A percentile compares a stretch with the other conserved stretches of the same genome.
Evolutionary conservation across 1,140 invertebrate genomes (phyloP).

Genomic region (Proales similis): DNA sequence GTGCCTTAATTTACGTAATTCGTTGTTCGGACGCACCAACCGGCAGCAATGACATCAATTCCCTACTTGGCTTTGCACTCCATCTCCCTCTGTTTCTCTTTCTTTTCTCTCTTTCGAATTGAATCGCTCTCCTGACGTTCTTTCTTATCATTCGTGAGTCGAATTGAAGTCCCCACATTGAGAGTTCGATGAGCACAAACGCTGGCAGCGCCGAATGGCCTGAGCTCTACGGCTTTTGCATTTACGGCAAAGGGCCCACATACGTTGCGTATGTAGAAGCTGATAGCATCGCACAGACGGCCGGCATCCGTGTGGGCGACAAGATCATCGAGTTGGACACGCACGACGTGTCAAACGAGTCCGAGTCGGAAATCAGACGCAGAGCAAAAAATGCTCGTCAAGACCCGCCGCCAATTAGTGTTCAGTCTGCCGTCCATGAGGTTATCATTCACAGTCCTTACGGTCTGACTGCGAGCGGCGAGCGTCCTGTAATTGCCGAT

Average conservation of each 20-base stretch:
- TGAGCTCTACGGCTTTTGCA: constrained; percentile 48
- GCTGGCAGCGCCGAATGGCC: constrained; percentile 48
- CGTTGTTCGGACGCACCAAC: no score
- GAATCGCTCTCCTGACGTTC: no score
- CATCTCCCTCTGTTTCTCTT: no score
- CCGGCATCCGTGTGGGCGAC: constrained; percentile 48
- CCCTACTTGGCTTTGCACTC: no score
- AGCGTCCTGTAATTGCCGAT: constrained; percentile 2
- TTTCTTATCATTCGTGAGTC: no score
- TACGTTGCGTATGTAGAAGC: constrained; percentile 48
- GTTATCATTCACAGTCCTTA: neutral
- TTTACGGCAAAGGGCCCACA: constrained; percentile 47
- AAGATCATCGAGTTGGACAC: constrained; percentile 49
- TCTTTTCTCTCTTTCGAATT: no score
- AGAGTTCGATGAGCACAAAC: no score
- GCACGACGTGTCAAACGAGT: constrained; percentile 47
- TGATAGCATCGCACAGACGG: constrained; percentile 44
- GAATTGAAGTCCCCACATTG: no score
- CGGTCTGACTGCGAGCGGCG: neutral
- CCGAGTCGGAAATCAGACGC: constrained; percentile 42
- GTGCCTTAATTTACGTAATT: no score
- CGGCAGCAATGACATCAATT: no score
- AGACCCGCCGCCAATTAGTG: neutral
- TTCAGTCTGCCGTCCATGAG: neutral
- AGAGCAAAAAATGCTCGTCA: neutral